A percentile compares a stretch with the other conserved stretches of the same genome.
phyloP scores from a whole-genome alignment of 2,113 vertebrate genomes.

The Pollachius pollachius region DNA sequence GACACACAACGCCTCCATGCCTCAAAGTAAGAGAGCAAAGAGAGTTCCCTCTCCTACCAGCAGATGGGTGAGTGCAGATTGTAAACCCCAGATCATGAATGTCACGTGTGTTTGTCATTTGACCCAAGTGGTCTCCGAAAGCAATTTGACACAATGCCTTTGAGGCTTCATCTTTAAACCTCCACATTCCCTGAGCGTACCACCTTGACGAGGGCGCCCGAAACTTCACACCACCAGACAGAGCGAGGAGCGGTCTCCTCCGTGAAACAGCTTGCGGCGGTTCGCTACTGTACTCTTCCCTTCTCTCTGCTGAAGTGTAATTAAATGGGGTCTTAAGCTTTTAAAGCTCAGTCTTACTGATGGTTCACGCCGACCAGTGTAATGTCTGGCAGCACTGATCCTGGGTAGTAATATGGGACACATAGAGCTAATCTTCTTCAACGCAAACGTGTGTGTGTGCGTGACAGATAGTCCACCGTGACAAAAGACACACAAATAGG shows the following conservation, averaged over 20 bases:
- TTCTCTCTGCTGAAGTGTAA: conserved; percentile 61
- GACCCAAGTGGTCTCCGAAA: conserved; percentile 8
- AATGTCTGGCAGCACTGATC: conserved; percentile 59
- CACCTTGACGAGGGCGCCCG: too few species aligned
- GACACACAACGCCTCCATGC: too few species aligned
- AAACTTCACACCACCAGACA: too few species aligned
- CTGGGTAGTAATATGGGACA: conserved; percentile 63
- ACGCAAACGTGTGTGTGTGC: conserved; percentile 12
- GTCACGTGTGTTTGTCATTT: conserved; percentile 33
- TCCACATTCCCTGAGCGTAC: conserved; percentile 5
- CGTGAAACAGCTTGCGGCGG: conserved; percentile 32
- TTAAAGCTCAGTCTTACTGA: conserved; percentile 49
- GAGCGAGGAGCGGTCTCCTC: neutral
- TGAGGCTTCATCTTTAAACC: conserved; percentile 10
- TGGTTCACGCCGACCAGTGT: conserved; percentile 37
- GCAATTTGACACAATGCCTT: conserved; percentile 1
- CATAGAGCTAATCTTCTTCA: conserved; percentile 56
- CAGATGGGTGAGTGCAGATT: too few species aligned
- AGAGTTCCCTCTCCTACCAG: neutral
- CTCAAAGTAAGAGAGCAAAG: neutral
- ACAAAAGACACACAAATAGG: neutral
- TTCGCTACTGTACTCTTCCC: conserved; percentile 51
- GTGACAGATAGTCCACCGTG: neutral
- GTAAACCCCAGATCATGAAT: conserved; percentile 11
- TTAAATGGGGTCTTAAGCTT: conserved; percentile 64